These are phyloP conservation scores for Napeogenes inachia DNA, from an alignment of 2,888 invertebrate genomes.

Conservation along the genomic window DNA sequence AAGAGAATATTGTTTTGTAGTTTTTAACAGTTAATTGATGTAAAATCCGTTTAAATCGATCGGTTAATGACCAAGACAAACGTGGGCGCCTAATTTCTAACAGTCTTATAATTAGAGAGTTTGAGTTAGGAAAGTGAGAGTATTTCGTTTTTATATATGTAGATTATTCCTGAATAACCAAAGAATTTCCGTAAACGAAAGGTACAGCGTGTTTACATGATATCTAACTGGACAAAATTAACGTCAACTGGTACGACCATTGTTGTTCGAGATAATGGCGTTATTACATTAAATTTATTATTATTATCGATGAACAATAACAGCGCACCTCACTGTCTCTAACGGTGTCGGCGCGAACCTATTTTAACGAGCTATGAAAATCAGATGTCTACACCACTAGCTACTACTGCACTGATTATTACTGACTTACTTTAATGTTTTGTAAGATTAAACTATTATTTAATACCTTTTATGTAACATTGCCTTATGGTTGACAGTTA, in stretches of 20 bases:
- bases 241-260: slow-evolving; percentile 33
- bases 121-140: too few relatives aligned
- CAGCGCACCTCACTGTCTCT: slow-evolving; percentile 21
- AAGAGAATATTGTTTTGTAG: too few relatives aligned
- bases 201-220: slow-evolving; percentile 29
- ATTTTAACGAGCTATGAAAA: slow-evolving; percentile 32
- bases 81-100: too few relatives aligned
- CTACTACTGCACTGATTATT: not conserved
- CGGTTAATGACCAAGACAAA: too few relatives aligned
- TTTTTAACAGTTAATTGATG: too few relatives aligned
- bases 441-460: too few relatives aligned
- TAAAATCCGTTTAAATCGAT: too few relatives aligned
- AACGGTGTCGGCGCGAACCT: slow-evolving; percentile 31
- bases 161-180: too few relatives aligned
- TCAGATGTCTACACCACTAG: slow-evolving; percentile 10
- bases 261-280: slow-evolving; percentile 30
- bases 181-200: not conserved
- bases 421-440: not conserved
- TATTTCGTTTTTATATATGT: too few relatives aligned
- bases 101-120: too few relatives aligned
- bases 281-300: slow-evolving; percentile 36
- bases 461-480: too few relatives aligned
- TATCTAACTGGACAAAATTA: slow-evolving; percentile 32
- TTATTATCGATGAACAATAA: slow-evolving; percentile 33
- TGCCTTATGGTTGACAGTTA: too few relatives aligned